phyloP scores from a whole-genome alignment of 2,888 invertebrate genomes.

The Perizoma flavofasciatum region DNA sequence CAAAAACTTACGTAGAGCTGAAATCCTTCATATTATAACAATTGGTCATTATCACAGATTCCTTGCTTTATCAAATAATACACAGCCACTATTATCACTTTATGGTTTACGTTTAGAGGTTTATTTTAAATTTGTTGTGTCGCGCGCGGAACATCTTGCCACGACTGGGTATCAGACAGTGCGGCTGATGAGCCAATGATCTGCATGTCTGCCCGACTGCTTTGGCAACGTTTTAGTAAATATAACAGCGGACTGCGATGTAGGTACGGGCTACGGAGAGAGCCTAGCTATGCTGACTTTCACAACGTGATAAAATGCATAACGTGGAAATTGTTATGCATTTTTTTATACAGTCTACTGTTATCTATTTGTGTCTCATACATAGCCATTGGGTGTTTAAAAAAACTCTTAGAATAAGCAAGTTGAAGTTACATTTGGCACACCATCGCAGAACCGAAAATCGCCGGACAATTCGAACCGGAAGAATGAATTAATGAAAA shows the following conservation, averaged over 20 bases:
- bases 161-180: conserved; percentile 53
- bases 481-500: too few species aligned
- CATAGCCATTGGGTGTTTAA: too few species aligned
- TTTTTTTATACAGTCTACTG: too few species aligned
- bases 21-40: conserved; percentile 78
- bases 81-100: conserved; percentile 30
- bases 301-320: too few species aligned
- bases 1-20: conserved; percentile 73
- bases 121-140: conserved; percentile 47
- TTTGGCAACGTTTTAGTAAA: conserved; percentile 25
- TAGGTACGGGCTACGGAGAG: too few species aligned
- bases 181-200: conserved; percentile 43
- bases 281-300: too few species aligned
- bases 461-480: too few species aligned
- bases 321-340: too few species aligned
- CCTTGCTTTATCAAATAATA: conserved; percentile 19
- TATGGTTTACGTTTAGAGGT: conserved; percentile 35
- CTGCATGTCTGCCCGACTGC: conserved; percentile 8
- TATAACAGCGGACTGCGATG: neutral
- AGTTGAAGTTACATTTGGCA: too few species aligned
- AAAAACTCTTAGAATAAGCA: too few species aligned
- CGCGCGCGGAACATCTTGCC: conserved; percentile 60
- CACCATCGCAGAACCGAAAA: too few species aligned
- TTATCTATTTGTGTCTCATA: too few species aligned
- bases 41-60: conserved; percentile 65